Base-by-base conservation (phyloP, 2,888 invertebrate genomes). In the Isoperla grammatica region DNA sequence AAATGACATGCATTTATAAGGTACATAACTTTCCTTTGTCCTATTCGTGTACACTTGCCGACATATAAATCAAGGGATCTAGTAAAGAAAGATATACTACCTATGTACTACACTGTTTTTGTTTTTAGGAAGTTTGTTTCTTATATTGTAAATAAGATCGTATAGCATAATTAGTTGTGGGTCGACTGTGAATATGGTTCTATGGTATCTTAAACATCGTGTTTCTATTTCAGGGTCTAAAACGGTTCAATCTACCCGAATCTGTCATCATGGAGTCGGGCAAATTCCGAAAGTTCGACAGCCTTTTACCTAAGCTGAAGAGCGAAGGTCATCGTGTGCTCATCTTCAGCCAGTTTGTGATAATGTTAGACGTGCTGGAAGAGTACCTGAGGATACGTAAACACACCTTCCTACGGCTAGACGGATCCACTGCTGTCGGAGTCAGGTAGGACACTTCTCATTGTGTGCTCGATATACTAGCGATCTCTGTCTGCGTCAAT, bases 311-410 rank as follows among this genome's bases (percentile, higher is more conserved):
- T 0, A 77, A 81, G 60, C 76, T 95, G 63, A 86, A 91, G 72
- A 75, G 75, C 6, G 83, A 81, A 0, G 88, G 87, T 0, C 90
- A 91, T 73, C 81, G 95, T 13, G 91, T 95, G 64, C 78, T 98
- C 61, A 81, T 98, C 66, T 98, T 98, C 78, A 95, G 94, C 72
- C 98, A 98, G 79, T 98, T 97, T 77, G 91, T 92, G 35, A 93
- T 95, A 82, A 84, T 98, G 81, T 79, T 98, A 72, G 95, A 98
- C 75, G 83, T 98, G 65, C 75, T 98, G 67, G 94, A 96, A 75
- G 87, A 87, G 48, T 98, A 91, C 77, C 78, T 97, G 67, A 77
- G 79, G n/a, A 78, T 89, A 57, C 81, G 87, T 43, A 80, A 82
- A 1, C 79, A 90, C 72, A 81, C 82, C 12, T 97, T 84, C 74